Evolutionary conservation across 2,888 invertebrate species (phyloP).

Genomic region (Dusona sp.): DNA sequence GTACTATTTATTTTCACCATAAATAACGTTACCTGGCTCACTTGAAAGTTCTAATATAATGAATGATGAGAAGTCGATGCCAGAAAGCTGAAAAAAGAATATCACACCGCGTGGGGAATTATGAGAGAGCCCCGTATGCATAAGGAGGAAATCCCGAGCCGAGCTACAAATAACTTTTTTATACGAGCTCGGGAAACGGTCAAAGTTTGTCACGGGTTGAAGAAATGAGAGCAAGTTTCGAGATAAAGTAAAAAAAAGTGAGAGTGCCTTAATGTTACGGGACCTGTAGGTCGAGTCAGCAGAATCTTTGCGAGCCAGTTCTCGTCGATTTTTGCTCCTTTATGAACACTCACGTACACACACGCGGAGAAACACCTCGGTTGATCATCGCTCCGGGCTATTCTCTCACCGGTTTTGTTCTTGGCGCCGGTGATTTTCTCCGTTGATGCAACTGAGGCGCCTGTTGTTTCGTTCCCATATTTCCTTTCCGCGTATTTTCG

Average conservation of each 20-base stretch:
- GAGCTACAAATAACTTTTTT: constrained; percentile 74
- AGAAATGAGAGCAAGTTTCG: constrained; percentile 59
- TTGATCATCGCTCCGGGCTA: constrained; percentile 52
- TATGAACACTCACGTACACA: neutral
- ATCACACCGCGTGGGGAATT: neutral
- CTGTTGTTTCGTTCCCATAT: constrained; percentile 27
- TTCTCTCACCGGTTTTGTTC: constrained; percentile 67
- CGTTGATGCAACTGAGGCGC: constrained; percentile 70
- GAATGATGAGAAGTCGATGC: neutral
- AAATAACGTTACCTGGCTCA: neutral
- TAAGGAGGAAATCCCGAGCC: constrained; percentile 20
- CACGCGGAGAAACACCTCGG: constrained; percentile 54
- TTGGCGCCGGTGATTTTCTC: constrained; percentile 80
- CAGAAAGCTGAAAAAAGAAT: neutral
- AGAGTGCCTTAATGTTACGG: constrained; percentile 30
- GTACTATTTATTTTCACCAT: neutral
- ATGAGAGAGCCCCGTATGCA: constrained; percentile 11
- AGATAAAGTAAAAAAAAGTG: constrained; percentile 43
- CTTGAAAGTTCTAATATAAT: neutral
- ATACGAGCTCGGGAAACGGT: constrained; percentile 66
- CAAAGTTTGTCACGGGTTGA: constrained; percentile 70
- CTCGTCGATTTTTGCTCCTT: constrained; percentile 46
- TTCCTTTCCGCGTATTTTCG: constrained; percentile 24
- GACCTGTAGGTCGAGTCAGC: constrained; percentile 76
- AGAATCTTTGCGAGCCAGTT: constrained; percentile 66